Base-by-base conservation (phyloP, 2,888 invertebrate species). In the Apoda limacodes region DNA sequence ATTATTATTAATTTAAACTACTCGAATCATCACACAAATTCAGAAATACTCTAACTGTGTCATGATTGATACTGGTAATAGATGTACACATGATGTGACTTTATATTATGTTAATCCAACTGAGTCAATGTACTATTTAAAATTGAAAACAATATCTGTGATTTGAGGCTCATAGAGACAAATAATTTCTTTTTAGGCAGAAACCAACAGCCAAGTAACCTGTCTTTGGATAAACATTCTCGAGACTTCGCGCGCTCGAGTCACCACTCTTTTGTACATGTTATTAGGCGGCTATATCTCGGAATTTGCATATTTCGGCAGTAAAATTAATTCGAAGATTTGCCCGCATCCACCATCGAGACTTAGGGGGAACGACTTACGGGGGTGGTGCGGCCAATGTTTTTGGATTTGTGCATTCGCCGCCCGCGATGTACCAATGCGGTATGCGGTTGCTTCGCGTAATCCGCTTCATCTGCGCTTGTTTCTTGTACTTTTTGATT, bases 251-350 rank as follows among this genome's bases (percentile, higher is more conserved):
- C 60, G 57, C 61, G 60, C 60, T 51, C 56, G 47, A 72, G 67
- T 71, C 78, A 66, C 80, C 76, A 80, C 78, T 80, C 80, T 82
- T 82, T 82, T 75, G 81, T 80, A 76, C 76, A 78, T 76, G 76
- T 80, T 81, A 82, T 82, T 81, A 80, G 76, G 63, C 71, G 56
- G 74, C 64, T 76, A 70, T 78, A 78, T 76, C 75, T 72, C 59
- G 50, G 44, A 55, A 80, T 82, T 82, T 81, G 81, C 82, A 82
- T 82, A 82, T 81, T 82, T 76, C 65, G 65, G 70, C 74, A 78
- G 75, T 82, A 78, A 82, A 82, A 82, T 82, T 82, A 81, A 82
- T 82, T 82, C 81, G 76, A 80, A 82, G 82, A 82, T 82, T 82
- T 80, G 71, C 78, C 76, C 74, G 72, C 74, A 71, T 69, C 69